These are phyloP conservation scores for Neoitamus cyanurus DNA, from an alignment of 2,888 invertebrate species.

Conservation along the genomic window DNA sequence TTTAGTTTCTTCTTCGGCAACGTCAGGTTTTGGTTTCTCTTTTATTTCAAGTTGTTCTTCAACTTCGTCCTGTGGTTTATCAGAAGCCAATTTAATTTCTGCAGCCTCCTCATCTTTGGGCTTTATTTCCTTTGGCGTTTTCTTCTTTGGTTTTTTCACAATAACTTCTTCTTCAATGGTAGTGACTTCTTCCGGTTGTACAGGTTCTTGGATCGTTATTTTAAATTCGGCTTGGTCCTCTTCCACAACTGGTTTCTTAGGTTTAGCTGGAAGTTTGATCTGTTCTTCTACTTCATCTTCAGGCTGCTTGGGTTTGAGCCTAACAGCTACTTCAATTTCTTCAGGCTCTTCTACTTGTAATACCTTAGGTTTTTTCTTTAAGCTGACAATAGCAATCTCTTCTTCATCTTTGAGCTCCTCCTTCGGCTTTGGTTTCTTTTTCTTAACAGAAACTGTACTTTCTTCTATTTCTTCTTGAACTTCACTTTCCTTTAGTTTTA, in stretches of 20 bases:
- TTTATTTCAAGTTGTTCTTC: slow-evolving; percentile 53
- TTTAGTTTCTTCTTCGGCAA: background rate
- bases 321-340: slow-evolving; percentile 44
- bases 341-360: slow-evolving; percentile 18
- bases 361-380: slow-evolving; percentile 32
- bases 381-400: slow-evolving; percentile 53
- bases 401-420: slow-evolving; percentile 40
- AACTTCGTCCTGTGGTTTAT: slow-evolving; percentile 13
- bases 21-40: background rate
- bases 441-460: background rate
- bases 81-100: slow-evolving; percentile 50
- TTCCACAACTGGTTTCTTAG: slow-evolving; percentile 59
- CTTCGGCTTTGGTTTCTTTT: slow-evolving; percentile 48
- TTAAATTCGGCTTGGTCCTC: slow-evolving; percentile 58
- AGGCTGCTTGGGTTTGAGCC: slow-evolving; percentile 36
- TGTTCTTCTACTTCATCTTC: background rate
- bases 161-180: slow-evolving; percentile 53
- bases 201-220: slow-evolving; percentile 55
- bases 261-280: slow-evolving; percentile 54
- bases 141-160: slow-evolving; percentile 50
- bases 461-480: background rate
- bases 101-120: slow-evolving; percentile 54
- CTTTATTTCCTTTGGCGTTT: slow-evolving; percentile 57
- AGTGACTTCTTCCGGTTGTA: slow-evolving; percentile 56
- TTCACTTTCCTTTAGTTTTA: background rate